phyloP scores from a whole-genome alignment of 2,113 vertebrate genomes.

The Sardina pilchardus region DNA sequence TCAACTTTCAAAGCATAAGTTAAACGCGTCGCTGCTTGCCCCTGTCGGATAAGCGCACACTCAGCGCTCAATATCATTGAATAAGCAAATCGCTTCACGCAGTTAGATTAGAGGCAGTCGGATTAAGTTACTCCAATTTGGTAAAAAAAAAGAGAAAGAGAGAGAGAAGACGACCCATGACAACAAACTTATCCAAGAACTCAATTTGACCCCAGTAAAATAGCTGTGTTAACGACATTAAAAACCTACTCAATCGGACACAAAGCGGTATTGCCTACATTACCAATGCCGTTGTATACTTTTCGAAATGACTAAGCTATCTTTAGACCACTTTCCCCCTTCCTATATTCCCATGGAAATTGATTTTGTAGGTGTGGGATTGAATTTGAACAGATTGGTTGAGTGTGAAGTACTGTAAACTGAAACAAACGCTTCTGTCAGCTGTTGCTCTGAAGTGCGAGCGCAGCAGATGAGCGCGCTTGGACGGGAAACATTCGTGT shows the following conservation, averaged over 20 bases:
- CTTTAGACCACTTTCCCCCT: slow-evolving; percentile 9
- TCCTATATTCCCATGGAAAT: slow-evolving; percentile 44
- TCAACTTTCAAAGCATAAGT: slow-evolving; percentile 8
- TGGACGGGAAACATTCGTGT: slow-evolving; percentile 42
- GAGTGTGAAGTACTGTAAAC: slow-evolving; percentile 32
- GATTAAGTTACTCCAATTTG: slow-evolving; percentile 27
- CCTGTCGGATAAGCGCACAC: neutral
- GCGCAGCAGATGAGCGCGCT: slow-evolving; percentile 46
- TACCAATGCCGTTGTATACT: neutral
- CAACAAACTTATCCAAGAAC: neutral
- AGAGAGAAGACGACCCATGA: neutral
- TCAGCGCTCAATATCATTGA: slow-evolving; percentile 21
- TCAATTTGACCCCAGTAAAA: neutral
- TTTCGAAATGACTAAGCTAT: too few relatives aligned
- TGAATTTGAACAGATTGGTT: slow-evolving; percentile 22
- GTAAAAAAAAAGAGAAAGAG: neutral
- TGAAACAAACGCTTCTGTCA: slow-evolving; percentile 51
- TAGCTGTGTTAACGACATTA: neutral
- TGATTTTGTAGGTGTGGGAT: slow-evolving; percentile 28
- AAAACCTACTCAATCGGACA: neutral
- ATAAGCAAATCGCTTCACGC: slow-evolving; percentile 19
- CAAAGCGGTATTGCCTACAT: too few relatives aligned
- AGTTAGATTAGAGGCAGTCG: slow-evolving; percentile 16
- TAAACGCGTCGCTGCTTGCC: slow-evolving; percentile 1
- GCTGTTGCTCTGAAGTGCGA: slow-evolving; percentile 56